Conservation (phyloP, 2,113 vertebrate species). For the Numenius arquata region DNA sequence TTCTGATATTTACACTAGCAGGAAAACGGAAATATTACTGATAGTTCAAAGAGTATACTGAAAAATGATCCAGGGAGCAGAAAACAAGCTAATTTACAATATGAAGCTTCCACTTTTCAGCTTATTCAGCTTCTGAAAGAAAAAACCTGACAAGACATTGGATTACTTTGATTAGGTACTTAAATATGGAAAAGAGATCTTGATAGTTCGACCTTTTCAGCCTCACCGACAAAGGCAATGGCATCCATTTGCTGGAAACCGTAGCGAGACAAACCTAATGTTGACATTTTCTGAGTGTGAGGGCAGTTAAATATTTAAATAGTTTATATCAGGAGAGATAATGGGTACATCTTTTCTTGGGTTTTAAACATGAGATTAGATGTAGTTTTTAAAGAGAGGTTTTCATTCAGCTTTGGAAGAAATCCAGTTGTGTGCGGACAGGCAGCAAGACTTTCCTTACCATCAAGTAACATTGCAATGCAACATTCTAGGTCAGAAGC, state of each 20-base stretch:
- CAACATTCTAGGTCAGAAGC: neutral
- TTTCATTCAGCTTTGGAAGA: neutral
- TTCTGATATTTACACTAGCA: neutral
- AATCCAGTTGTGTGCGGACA: neutral
- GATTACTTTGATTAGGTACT: neutral
- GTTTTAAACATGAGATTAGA: conserved; percentile 13
- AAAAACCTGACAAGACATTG: neutral
- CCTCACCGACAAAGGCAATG: neutral
- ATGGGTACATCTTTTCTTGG: neutral
- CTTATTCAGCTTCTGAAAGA: neutral
- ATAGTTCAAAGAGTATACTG: neutral
- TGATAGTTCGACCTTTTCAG: neutral
- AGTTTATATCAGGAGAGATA: neutral
- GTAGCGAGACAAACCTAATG: neutral
- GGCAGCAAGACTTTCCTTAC: neutral
- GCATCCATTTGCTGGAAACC: neutral
- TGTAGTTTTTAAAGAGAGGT: neutral
- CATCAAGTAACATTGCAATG: neutral
- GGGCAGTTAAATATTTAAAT: conserved; percentile 21
- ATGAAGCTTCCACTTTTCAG: neutral
- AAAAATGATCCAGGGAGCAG: neutral
- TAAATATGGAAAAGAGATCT: neutral
- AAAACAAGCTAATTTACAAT: neutral
- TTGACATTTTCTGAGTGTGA: neutral
- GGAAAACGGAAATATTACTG: neutral